A percentile compares a stretch with the other conserved stretches of the same genome.
phyloP scores from a whole-genome alignment of 2,888 invertebrate genomes.

The Sepiola atlantica region DNA sequence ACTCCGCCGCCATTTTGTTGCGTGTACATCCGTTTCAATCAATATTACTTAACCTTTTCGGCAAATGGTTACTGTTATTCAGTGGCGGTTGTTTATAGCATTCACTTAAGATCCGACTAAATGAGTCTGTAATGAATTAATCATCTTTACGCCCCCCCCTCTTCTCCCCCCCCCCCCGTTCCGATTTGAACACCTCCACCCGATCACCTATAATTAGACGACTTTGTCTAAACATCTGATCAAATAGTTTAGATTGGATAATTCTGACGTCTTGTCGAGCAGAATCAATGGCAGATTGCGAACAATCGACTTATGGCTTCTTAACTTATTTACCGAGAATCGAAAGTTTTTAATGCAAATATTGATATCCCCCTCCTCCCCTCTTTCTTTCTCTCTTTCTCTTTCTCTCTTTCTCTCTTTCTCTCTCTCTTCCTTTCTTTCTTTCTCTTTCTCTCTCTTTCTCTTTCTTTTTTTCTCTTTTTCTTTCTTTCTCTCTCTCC shows the following conservation, averaged over 20 bases:
- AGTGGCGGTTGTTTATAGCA: neutral
- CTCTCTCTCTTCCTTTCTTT: neutral
- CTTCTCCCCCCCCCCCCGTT: neutral
- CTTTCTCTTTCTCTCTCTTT: neutral
- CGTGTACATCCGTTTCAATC: no score
- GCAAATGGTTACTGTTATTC: no score
- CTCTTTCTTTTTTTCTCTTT: neutral
- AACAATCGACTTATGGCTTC: slow-evolving; percentile 6
- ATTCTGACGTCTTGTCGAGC: neutral
- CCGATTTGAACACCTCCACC: neutral
- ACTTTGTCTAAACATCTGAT: neutral
- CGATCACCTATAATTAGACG: neutral
- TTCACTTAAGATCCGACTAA: neutral
- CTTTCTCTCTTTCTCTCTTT: neutral
- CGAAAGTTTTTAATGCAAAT: neutral
- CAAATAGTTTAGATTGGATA: neutral
- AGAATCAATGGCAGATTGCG: neutral
- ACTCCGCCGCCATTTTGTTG: no score
- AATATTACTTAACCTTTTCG: no score
- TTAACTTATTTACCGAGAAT: neutral
- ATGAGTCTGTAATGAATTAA: neutral
- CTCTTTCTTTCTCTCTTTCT: neutral
- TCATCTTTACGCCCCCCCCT: neutral
- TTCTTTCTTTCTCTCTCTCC: neutral
- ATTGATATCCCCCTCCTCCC: neutral